Percentiles rank a stretch among this genome's conserved stretches.
phyloP scores from a whole-genome alignment of 1,140 invertebrate species.

The Solenopsis invicta region DNA sequence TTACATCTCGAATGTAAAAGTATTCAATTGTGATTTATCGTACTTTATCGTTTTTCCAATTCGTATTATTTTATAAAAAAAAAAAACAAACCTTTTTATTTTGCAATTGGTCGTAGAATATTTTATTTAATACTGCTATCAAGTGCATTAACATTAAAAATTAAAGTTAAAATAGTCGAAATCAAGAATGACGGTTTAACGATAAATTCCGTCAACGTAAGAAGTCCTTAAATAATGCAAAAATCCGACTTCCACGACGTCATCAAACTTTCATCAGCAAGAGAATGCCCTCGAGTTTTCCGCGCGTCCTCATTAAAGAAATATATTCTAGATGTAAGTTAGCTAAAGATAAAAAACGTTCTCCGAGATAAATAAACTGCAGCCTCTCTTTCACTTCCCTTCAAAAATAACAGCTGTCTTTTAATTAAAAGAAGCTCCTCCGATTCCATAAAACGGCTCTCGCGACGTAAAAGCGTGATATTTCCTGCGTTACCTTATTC shows the following conservation, averaged over 20 bases:
- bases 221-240: slow-evolving; percentile 26
- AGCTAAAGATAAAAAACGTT: no score
- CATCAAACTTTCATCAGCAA: slow-evolving; percentile 31
- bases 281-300: slow-evolving; percentile 20
- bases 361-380: slow-evolving; percentile 45
- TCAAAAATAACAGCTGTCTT: slow-evolving; percentile 69
- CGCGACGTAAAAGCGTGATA: slow-evolving; percentile 43
- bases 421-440: slow-evolving; percentile 70
- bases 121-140: background rate
- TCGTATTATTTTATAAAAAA: slow-evolving; percentile 9
- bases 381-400: slow-evolving; percentile 11
- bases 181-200: background rate
- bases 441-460: background rate
- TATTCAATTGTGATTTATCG: background rate
- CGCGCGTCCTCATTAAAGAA: slow-evolving; percentile 28
- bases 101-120: background rate
- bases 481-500: slow-evolving; percentile 63
- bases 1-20: slow-evolving; percentile 9
- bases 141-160: background rate
- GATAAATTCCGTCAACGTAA: slow-evolving; percentile 1
- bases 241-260: slow-evolving; percentile 18
- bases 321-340: slow-evolving; percentile 22
- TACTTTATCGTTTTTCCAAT: slow-evolving; percentile 12
- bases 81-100: background rate
- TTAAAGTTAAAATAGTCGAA: slow-evolving; percentile 6